phyloP scores from a whole-genome alignment of 1,140 invertebrate species.

The Drosophila arawakana region DNA sequence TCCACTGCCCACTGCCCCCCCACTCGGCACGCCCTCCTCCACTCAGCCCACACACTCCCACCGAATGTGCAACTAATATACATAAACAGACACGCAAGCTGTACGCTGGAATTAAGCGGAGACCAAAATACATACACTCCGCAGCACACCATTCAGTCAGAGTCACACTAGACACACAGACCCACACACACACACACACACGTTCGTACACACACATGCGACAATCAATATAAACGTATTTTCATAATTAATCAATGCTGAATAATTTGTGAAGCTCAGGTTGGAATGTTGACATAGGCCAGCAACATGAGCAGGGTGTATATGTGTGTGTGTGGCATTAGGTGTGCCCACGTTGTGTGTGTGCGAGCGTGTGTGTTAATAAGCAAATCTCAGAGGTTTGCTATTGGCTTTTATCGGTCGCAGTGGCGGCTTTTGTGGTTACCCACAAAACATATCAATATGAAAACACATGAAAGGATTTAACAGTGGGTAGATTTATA shows the following conservation, averaged over 20 bases:
- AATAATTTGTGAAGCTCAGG: conserved; percentile 66
- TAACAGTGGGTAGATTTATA: conserved; percentile 24
- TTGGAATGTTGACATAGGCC: conserved; percentile 36
- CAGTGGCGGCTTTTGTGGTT: conserved; percentile 65
- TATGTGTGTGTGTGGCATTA: conserved; percentile 7
- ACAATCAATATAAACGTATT: conserved; percentile 81
- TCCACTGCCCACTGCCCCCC: neutral
- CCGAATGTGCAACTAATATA: conserved; percentile 56
- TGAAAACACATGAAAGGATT: conserved; percentile 41
- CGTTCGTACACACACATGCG: conserved; percentile 23
- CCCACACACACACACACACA: conserved; percentile 4
- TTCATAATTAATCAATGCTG: conserved; percentile 82
- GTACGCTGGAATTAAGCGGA: conserved; percentile 54
- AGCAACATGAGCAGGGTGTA: neutral
- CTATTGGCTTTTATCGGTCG: conserved; percentile 77
- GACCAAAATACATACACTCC: conserved; percentile 22
- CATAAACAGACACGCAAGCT: conserved; percentile 66
- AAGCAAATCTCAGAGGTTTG: conserved; percentile 74
- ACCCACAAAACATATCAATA: conserved; percentile 68
- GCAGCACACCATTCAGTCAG: neutral
- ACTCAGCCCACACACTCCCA: neutral
- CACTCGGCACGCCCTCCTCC: neutral
- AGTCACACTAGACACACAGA: neutral
- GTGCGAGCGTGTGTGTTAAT: conserved; percentile 49
- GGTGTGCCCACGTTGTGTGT: neutral